phyloP scores from a whole-genome alignment of 2,113 vertebrate species.

The Casuarius casuarius region DNA sequence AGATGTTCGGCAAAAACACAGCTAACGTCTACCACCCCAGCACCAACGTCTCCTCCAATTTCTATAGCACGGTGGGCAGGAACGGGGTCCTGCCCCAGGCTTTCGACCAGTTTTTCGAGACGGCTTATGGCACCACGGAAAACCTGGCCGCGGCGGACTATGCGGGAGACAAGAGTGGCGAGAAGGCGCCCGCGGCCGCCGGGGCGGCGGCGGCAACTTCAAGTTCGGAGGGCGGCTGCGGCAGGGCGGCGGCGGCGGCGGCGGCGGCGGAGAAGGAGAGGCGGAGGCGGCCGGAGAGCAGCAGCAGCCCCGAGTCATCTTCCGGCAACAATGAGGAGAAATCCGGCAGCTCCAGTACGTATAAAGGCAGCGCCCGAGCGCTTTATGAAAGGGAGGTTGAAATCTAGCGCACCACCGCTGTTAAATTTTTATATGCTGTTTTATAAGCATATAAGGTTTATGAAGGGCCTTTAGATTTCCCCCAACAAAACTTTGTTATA shows the following conservation, averaged over 20 bases:
- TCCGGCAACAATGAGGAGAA: conserved; percentile 96
- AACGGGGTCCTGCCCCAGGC: conserved; percentile 97
- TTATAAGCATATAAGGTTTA: conserved; percentile 99
- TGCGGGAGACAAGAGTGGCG: conserved; percentile 82
- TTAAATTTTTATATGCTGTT: conserved; percentile 99
- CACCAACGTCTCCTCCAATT: conserved; percentile 86
- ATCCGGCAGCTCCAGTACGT: conserved; percentile 93
- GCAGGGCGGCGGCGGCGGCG: conserved; percentile 74
- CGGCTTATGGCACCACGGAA: conserved; percentile 89
- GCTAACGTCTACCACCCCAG: conserved; percentile 86
- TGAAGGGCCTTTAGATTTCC: conserved; percentile 97
- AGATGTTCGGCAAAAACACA: conserved; percentile 91
- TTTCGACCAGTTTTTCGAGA: conserved; percentile 99
- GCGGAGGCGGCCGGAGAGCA: conserved; percentile 82
- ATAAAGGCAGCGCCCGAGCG: conserved; percentile 87
- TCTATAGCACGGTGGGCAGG: conserved; percentile 92
- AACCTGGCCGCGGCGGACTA: conserved; percentile 83
- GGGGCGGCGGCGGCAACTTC: conserved; percentile 81
- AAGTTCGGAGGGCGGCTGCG: conserved; percentile 85
- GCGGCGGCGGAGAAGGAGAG: conserved; percentile 80
- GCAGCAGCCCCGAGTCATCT: conserved; percentile 95
- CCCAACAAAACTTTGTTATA: conserved; percentile 99
- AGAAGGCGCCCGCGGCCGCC: conserved; percentile 82
- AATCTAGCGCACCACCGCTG: conserved; percentile 88
- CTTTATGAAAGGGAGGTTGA: conserved; percentile 87